phyloP scores from a whole-genome alignment of 2,888 invertebrate species.

The Calliopum simillimum region DNA sequence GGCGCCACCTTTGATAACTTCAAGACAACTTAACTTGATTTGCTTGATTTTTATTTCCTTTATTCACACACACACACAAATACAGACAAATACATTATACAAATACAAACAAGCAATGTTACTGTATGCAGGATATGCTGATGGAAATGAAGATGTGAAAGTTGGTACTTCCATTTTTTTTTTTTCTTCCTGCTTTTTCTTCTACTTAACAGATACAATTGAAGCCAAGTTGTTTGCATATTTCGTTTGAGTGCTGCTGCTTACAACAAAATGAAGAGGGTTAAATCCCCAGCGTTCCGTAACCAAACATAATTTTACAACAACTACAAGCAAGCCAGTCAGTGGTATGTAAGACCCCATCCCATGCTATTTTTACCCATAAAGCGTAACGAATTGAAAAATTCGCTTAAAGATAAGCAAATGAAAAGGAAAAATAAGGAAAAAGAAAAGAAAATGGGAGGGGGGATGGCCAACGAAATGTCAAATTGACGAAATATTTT shows the following conservation, averaged over 20 bases:
- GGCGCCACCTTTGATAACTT: conserved; percentile 36
- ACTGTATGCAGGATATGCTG: no score
- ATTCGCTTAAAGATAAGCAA: conserved; percentile 32
- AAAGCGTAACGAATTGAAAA: conserved; percentile 37
- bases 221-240: conserved; percentile 34
- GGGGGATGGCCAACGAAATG: background rate
- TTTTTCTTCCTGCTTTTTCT: background rate
- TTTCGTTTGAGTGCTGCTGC: conserved; percentile 32
- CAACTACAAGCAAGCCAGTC: background rate
- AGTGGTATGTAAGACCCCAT: background rate
- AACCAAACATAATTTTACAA: conserved; percentile 15
- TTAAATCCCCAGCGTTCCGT: conserved; percentile 15
- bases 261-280: conserved; percentile 34
- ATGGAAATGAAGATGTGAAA: background rate
- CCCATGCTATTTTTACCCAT: background rate
- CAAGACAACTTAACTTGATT: conserved; percentile 36
- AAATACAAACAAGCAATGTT: no score
- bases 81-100: background rate
- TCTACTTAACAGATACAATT: background rate
- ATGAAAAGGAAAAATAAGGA: conserved; percentile 12
- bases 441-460: conserved; percentile 1
- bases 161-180: background rate
- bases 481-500: conserved; percentile 25
- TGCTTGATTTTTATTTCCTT: conserved; percentile 30
- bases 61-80: background rate